Conservation (phyloP, 1,140 invertebrate species). For the Phenacoccus solenopsis region DNA sequence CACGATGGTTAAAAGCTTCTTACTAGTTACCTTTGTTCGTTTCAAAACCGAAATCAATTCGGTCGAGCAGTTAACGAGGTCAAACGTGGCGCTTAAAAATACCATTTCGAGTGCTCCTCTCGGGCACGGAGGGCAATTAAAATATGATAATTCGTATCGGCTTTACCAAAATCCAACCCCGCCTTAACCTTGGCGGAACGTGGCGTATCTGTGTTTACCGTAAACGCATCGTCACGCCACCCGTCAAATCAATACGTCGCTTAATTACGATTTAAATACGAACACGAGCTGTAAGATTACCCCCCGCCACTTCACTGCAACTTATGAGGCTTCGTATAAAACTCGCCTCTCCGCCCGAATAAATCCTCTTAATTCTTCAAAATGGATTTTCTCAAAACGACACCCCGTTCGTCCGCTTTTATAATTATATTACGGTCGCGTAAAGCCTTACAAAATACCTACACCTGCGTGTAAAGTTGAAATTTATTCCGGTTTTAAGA, state of each 20-base stretch:
- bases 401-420: neutral
- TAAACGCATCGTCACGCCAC: too few species aligned
- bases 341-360: neutral
- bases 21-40: too few species aligned
- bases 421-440: neutral
- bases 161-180: neutral
- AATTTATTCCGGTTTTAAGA: constrained; percentile 3
- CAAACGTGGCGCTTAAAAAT: neutral
- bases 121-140: neutral
- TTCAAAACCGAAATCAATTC: too few species aligned
- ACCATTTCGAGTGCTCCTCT: too few species aligned
- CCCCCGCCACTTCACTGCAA: too few species aligned
- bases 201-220: too few species aligned
- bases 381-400: neutral
- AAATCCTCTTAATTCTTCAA: constrained; percentile 3
- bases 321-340: neutral
- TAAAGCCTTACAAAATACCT: neutral
- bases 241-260: too few species aligned
- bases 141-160: neutral
- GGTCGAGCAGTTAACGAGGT: neutral
- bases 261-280: too few species aligned
- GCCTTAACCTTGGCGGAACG: neutral
- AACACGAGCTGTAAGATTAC: neutral
- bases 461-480: constrained; percentile 1
- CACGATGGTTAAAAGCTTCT: too few species aligned